phyloP scores from a whole-genome alignment of 2,113 vertebrate genomes.

The Mobula birostris region DNA sequence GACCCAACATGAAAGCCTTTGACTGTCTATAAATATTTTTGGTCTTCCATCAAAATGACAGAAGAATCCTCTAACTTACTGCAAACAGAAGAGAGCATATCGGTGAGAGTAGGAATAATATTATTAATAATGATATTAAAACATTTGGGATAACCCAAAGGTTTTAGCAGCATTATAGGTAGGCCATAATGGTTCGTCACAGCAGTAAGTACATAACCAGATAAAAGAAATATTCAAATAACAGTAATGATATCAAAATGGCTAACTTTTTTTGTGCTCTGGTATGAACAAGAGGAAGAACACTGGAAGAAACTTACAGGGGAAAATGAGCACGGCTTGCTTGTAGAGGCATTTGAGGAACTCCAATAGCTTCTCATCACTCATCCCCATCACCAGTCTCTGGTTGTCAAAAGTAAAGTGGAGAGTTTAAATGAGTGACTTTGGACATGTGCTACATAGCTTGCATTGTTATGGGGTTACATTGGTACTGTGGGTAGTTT shows the following conservation, averaged over 20 bases:
- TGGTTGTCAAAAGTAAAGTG: neutral
- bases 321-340: neutral
- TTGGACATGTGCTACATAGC: neutral
- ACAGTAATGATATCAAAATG: neutral
- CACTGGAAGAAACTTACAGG: neutral
- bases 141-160: too few relatives aligned
- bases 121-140: too few relatives aligned
- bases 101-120: neutral
- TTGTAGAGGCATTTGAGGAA: neutral
- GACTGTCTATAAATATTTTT: constrained; percentile 26
- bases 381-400: neutral
- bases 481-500: neutral
- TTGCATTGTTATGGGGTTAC: neutral
- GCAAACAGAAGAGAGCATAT: neutral
- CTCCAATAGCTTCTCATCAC: neutral
- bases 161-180: neutral
- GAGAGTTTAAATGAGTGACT: neutral
- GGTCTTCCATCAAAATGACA: neutral
- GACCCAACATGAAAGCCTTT: neutral
- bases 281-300: neutral
- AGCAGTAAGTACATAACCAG: neutral
- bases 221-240: neutral
- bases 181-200: neutral
- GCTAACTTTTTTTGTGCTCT: neutral
- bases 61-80: neutral